Evolutionary conservation across 2,797 vertebrate species (phyloP), one percentile per base, ranked within the genome.

Genomic region (Fistularia commersonii): DNA sequence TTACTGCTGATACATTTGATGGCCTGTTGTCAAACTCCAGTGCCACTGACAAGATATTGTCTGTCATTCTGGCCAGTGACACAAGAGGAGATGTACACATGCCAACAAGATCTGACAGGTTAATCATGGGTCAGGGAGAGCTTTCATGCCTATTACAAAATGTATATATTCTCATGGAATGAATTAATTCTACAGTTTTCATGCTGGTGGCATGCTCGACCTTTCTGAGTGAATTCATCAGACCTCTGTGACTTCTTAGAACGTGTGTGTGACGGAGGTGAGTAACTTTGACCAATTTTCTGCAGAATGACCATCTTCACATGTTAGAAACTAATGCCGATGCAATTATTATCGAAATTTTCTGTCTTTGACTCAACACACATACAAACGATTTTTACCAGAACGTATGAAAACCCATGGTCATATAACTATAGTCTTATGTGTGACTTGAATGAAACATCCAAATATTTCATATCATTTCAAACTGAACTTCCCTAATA

Each of bases 111-210:
- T 42, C 59, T 8, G 34, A 51, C 58, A 69, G 79, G 81, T 83
- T 79, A 84, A 84, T 75, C 62, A 54, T 66, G 76, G 71, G 64
- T 74, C 77, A 62, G 84, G 69, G 64, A 74, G 59, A 48, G 66
- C 13, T 75, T 64, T 71, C 59, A 73, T 69, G 60, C 38, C 62
- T 8, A 49, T 52, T 13, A 45, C 52, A 48, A 59, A 62, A 61
- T 46, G n/a, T n/a, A n/a, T n/a, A 75, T 45, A 49, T 66, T 71
- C 57, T 69, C 72, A 34, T 69, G 75, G 74, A 71, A 73, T 84
- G 66, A 72, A 66, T 69, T 46, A 61, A 37, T 43, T 45, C 42
- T 12, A 8, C 13, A 32, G 44, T 40, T 23, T 42, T n/a, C 7
- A 14, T 43, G 45, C 3, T 40, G 35, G 37, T 50, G 41, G 54